These are phyloP conservation scores for Ectobius pallidus DNA, from an alignment of 2,888 invertebrate species.

Conservation along the genomic window DNA sequence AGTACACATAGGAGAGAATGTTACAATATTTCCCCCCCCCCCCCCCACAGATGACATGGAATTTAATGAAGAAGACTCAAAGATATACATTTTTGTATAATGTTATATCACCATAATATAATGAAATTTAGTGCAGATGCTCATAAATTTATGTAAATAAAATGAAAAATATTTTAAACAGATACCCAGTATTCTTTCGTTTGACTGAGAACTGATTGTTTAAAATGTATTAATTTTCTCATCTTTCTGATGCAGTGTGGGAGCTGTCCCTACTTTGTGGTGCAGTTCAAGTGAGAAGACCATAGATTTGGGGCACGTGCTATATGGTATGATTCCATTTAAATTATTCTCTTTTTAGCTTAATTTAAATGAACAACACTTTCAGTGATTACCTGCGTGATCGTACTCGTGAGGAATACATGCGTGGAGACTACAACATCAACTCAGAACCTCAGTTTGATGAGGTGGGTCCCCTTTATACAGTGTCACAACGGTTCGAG, in stretches of 20 bases:
- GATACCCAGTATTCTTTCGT: no score
- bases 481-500: conserved; percentile 63
- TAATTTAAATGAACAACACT: conserved; percentile 14
- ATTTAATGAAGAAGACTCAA: no score
- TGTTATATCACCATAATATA: no score
- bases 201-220: no score
- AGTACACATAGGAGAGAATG: no score
- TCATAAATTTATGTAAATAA: no score
- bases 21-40: no score
- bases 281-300: conserved; percentile 15
- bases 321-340: conserved; percentile 15
- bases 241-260: not conserved
- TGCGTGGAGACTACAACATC: conserved; percentile 45
- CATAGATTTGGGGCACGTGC: conserved; percentile 16
- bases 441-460: conserved; percentile 58
- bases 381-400: conserved; percentile 45
- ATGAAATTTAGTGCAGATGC: no score
- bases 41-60: no score
- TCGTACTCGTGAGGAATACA: conserved; percentile 45
- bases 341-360: not conserved
- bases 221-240: not conserved
- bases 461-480: conserved; percentile 62
- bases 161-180: no score
- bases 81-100: no score
- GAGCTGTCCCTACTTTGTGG: conserved; percentile 15